These are phyloP conservation scores for Drosophila parabipectinata DNA, from an alignment of 1,140 invertebrate species.

Conservation along the genomic window DNA sequence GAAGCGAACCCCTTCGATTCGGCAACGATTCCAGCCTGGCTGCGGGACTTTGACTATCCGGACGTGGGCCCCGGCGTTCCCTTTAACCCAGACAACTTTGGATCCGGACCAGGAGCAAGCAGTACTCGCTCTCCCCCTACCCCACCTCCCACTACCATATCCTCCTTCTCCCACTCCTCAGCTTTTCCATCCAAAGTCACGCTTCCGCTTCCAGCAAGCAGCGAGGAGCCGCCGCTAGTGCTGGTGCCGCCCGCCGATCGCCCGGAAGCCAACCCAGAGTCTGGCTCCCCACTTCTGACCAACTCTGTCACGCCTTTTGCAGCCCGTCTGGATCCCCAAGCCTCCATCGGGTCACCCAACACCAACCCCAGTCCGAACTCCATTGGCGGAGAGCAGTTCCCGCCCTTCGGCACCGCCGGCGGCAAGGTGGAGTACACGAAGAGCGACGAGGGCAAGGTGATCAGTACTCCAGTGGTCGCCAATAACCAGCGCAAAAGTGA, in stretches of 20 bases:
- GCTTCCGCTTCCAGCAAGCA: constrained; percentile 72
- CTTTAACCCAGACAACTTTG: constrained; percentile 69
- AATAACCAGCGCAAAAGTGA: constrained; percentile 57
- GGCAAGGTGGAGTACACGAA: constrained; percentile 72
- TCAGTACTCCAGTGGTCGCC: constrained; percentile 59
- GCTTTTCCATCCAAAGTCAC: constrained; percentile 83
- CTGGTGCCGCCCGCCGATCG: constrained; percentile 61
- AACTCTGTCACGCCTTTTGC: constrained; percentile 75
- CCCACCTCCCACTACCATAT: constrained; percentile 18
- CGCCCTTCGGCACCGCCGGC: constrained; percentile 31
- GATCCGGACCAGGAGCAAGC: constrained; percentile 15
- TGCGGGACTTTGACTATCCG: constrained; percentile 78
- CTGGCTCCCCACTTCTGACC: constrained; percentile 23
- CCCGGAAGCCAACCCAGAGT: constrained; percentile 4
- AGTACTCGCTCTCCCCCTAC: constrained; percentile 23
- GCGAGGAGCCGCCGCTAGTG: constrained; percentile 61
- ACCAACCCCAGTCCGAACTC: neutral
- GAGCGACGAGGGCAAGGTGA: constrained; percentile 81
- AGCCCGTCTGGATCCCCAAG: constrained; percentile 64
- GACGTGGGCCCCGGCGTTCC: constrained; percentile 80
- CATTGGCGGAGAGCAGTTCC: constrained; percentile 37
- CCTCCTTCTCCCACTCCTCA: constrained; percentile 37
- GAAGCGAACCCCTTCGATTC: constrained; percentile 74
- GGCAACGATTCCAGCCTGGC: constrained; percentile 73
- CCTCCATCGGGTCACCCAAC: neutral